phyloP scores from a whole-genome alignment of 2,113 vertebrate genomes.

The Hippolais icterina region DNA sequence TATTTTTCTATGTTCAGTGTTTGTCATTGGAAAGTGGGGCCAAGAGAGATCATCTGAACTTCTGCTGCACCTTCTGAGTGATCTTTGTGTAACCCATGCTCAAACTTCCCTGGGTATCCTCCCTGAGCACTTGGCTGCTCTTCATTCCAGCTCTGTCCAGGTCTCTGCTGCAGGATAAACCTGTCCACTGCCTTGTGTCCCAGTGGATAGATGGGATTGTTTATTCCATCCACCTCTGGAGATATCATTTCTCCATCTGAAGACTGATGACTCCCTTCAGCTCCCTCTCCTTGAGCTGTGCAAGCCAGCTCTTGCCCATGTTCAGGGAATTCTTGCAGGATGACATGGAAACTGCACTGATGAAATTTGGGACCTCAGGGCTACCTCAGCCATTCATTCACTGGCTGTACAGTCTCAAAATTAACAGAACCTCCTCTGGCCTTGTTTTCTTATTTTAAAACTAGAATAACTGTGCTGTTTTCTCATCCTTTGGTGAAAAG shows the following conservation, averaged over 20 bases:
- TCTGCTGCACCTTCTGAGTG: background rate
- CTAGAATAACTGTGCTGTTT: background rate
- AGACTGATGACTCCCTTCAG: background rate
- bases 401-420: background rate
- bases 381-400: background rate
- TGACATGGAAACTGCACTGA: background rate
- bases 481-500: background rate
- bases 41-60: background rate
- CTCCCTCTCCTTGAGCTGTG: background rate
- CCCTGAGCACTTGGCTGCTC: background rate
- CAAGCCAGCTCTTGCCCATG: background rate
- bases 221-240: background rate
- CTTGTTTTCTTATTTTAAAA: background rate
- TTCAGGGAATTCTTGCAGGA: background rate
- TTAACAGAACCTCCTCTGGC: background rate
- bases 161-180: background rate
- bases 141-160: background rate
- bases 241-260: background rate
- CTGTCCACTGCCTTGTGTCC: background rate
- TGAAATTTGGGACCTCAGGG: background rate
- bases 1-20: background rate
- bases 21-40: background rate
- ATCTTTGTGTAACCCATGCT: background rate
- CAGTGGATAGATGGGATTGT: background rate
- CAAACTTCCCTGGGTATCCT: background rate